phyloP scores from a whole-genome alignment of 2,797 vertebrate genomes.

The Anguilla anguilla region DNA sequence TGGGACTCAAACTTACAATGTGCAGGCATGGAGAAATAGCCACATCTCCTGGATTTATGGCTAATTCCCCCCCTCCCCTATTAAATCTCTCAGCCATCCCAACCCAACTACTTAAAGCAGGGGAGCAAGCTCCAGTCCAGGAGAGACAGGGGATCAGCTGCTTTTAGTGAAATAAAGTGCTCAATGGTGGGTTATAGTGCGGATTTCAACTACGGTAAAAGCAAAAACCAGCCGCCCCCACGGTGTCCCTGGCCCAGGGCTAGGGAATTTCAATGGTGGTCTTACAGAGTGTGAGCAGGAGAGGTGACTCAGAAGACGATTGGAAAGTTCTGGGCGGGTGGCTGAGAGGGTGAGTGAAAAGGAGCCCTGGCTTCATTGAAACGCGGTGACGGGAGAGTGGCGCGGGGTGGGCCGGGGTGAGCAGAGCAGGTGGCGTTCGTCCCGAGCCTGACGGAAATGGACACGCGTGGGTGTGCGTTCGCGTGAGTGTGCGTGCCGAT shows the following conservation, averaged over 20 bases:
- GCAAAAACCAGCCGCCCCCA: not conserved
- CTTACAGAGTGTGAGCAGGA: not conserved
- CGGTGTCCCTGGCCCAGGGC: not conserved
- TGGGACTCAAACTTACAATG: not conserved
- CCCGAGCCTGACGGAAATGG: not conserved
- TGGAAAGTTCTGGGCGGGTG: not conserved
- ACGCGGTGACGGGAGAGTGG: not conserved
- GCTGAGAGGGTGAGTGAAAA: not conserved
- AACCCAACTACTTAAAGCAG: not conserved
- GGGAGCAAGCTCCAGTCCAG: not conserved
- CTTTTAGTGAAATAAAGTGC: no score
- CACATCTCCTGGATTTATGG: not conserved
- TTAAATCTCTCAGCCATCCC: not conserved
- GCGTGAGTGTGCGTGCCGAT: not conserved
- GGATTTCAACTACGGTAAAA: not conserved
- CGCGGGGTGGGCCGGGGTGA: constrained; percentile 1
- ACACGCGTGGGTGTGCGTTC: not conserved
- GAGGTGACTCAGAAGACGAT: not conserved
- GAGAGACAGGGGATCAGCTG: not conserved
- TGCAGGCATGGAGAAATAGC: not conserved
- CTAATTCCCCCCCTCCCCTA: not conserved
- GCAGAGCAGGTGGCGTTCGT: constrained; percentile 10
- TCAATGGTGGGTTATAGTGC: no score
- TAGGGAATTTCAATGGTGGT: not conserved
- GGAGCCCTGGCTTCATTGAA: not conserved